A percentile compares a stretch with the other conserved stretches of the same genome.
Evolutionary conservation across 1,140 invertebrate species (phyloP).

Genomic region (Apis cerana): DNA sequence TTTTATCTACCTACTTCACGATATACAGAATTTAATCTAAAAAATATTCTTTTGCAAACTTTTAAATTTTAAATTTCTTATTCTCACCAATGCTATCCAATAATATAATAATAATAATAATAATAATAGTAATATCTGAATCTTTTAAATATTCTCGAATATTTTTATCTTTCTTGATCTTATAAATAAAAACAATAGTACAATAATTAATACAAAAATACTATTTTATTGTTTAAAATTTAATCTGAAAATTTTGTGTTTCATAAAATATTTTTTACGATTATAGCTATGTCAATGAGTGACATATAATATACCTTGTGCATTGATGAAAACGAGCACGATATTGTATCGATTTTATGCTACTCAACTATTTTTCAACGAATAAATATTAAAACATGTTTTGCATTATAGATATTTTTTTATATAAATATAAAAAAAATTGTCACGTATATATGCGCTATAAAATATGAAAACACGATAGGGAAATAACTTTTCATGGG

Average conservation of each 20-base stretch:
- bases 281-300: not conserved
- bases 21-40: not conserved
- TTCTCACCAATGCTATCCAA: too few relatives aligned
- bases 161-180: not conserved
- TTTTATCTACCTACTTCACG: too few relatives aligned
- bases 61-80: too few relatives aligned
- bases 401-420: not conserved
- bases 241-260: not conserved
- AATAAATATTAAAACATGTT: not conserved
- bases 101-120: too few relatives aligned
- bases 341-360: not conserved
- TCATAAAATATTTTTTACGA: not conserved
- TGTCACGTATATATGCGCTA: too few relatives aligned
- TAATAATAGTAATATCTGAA: too few relatives aligned
- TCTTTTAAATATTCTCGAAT: too few relatives aligned
- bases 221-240: not conserved
- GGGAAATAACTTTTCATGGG: not conserved
- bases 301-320: not conserved
- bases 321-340: not conserved
- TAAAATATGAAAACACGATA: not conserved
- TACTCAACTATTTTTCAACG: not conserved
- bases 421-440: not conserved
- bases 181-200: not conserved
- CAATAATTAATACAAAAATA: not conserved
- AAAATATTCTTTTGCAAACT: not conserved